Base-by-base conservation (phyloP, 2,113 vertebrate species). In the Chroicocephalus ridibundus region DNA sequence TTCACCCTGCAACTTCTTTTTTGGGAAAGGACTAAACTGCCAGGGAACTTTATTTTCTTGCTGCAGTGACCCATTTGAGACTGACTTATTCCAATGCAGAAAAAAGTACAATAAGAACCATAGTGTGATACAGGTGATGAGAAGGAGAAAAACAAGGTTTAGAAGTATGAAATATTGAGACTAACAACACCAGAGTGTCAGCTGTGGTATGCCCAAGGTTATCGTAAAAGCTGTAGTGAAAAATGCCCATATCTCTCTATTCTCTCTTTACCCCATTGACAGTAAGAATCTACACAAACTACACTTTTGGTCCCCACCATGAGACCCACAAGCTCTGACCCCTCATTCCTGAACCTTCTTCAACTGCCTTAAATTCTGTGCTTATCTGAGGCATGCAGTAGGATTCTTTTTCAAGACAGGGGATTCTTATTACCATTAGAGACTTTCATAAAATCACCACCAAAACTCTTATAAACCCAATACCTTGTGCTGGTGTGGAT, bases 401-500 rank as follows among this genome's bases (percentile, higher is more conserved):
- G 12, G 10, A 79, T 9, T 2, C 26, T 76, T 91, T 74, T 85
- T 36, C 6, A 49, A 57, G 55, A 57, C 7, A 10, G 11, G 82
- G 18, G 38, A 90, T 70, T 74, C 21, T 82, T 86, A 49, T 4
- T 81, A 38, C 38, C 10, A 47, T 74, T 92, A 60, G 2, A 8
- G 38, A 68, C 14, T 82, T 94, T 8, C 18, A n/a, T 12, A 86
- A 57, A 61, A 57, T 19, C 40, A 62, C 70, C 54, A 74, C 22
- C 44, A 84, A 49, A 32, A 2, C 27, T 31, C 15, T 52, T 57
- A 57, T 19, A 85, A 81, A 44, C 68, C 11, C 31, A 46, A 36
- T 97, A 97, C 97, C 96, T 97, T 87, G 68, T 57, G 88, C 79
- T 92, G 64, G 10, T 66, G 76, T 70, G 12, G 89, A 12, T 21